Conservation (phyloP, 2,888 invertebrate species). For the Bedellia somnulentella region DNA sequence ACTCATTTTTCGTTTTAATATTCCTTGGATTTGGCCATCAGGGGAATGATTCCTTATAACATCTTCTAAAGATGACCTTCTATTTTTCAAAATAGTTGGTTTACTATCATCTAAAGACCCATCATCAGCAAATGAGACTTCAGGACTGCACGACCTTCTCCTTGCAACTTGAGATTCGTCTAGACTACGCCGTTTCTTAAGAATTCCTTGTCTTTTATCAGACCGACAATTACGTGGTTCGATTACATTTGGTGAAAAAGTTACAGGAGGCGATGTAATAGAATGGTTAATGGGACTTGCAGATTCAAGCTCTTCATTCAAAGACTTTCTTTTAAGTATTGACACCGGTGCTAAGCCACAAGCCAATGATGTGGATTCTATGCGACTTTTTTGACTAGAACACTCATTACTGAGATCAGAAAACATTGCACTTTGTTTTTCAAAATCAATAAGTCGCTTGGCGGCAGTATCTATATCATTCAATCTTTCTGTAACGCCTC, state of each 20-base stretch:
- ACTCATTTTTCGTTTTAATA: slow-evolving; percentile 70
- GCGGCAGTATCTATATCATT: slow-evolving; percentile 55
- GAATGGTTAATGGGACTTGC: slow-evolving; percentile 54
- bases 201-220: slow-evolving; percentile 70
- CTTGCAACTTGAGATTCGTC: slow-evolving; percentile 76
- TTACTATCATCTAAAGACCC: slow-evolving; percentile 59
- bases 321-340: slow-evolving; percentile 69
- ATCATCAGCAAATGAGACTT: slow-evolving; percentile 63
- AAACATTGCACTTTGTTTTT: slow-evolving; percentile 58
- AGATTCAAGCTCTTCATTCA: slow-evolving; percentile 53
- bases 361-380: slow-evolving; percentile 34
- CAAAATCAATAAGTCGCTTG: slow-evolving; percentile 57
- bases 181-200: slow-evolving; percentile 81
- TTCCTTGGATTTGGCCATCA: slow-evolving; percentile 66
- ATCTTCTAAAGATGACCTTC: slow-evolving; percentile 72
- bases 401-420: slow-evolving; percentile 55
- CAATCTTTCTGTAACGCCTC: slow-evolving; percentile 49
- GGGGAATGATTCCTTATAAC: slow-evolving; percentile 66
- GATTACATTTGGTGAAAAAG: slow-evolving; percentile 76
- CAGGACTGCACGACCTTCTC: slow-evolving; percentile 70
- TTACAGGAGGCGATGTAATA: slow-evolving; percentile 69
- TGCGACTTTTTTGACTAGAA: slow-evolving; percentile 55
- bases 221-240: slow-evolving; percentile 64
- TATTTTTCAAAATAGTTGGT: slow-evolving; percentile 70
- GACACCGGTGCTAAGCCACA: slow-evolving; percentile 60